Conservation (phyloP, 1,140 invertebrate genomes). For the Drosophila quadrilineata region DNA sequence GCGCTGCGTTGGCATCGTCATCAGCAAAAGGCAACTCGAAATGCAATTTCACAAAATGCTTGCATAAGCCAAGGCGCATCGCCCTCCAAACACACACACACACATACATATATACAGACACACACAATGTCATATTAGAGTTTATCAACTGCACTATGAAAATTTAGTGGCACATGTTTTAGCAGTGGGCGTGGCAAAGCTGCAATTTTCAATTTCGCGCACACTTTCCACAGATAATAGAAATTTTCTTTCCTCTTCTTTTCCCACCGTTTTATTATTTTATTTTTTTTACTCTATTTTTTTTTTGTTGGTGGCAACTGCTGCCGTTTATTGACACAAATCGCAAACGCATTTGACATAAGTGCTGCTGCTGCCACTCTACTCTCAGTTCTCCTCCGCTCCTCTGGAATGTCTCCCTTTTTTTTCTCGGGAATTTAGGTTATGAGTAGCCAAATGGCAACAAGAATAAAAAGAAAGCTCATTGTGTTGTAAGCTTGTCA, state of each 20-base stretch:
- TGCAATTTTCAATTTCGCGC: constrained; percentile 77
- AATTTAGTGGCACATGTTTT: constrained; percentile 53
- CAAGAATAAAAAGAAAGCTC: too few relatives aligned
- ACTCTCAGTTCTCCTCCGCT: constrained; percentile 5
- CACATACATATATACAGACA: too few relatives aligned
- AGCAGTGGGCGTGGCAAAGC: constrained; percentile 8
- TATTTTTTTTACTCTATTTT: too few relatives aligned
- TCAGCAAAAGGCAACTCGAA: constrained; percentile 47
- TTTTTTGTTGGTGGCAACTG: constrained; percentile 26
- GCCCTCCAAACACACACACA: too few relatives aligned
- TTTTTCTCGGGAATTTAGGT: constrained; percentile 56
- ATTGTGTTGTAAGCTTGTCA: constrained; percentile 39
- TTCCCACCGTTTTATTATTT: too few relatives aligned
- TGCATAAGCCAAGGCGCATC: constrained; percentile 63
- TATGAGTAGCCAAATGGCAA: constrained; percentile 74
- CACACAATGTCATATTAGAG: constrained; percentile 76
- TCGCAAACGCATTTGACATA: constrained; percentile 78
- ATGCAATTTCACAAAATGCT: constrained; percentile 74
- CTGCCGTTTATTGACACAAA: constrained; percentile 72
- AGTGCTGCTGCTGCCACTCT: constrained; percentile 45
- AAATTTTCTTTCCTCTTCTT: constrained; percentile 55
- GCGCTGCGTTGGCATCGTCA: too few relatives aligned
- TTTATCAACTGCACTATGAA: constrained; percentile 76
- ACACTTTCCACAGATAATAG: constrained; percentile 78
- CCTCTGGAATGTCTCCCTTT: too few relatives aligned